Conservation (phyloP, 2,797 vertebrate species). For the Chelon labrosus region DNA sequence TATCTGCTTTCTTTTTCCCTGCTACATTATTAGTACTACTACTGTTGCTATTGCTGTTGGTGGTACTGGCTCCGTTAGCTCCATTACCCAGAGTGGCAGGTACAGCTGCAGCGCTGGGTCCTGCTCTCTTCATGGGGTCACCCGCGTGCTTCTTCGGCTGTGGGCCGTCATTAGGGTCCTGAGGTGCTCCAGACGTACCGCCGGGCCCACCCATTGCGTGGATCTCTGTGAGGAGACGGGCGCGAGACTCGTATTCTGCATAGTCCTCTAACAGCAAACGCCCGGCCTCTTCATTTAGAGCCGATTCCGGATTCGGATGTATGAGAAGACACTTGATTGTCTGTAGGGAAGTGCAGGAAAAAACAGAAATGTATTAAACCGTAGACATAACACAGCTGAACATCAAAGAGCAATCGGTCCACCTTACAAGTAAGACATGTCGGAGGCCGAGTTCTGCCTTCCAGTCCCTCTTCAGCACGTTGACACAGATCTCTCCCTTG, state of each 20-base stretch:
- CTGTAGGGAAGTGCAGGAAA: constrained; percentile 67
- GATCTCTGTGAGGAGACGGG: constrained; percentile 93
- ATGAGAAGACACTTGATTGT: constrained; percentile 98
- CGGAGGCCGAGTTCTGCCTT: constrained; percentile 93
- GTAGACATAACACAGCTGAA: neutral
- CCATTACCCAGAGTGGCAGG: constrained; percentile 81
- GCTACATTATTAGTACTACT: constrained; percentile 84
- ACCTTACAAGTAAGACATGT: constrained; percentile 91
- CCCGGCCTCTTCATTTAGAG: constrained; percentile 93
- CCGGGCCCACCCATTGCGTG: constrained; percentile 86
- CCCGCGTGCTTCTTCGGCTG: constrained; percentile 89
- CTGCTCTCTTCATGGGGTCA: constrained; percentile 84
- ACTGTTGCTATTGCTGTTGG: constrained; percentile 79
- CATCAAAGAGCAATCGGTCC: neutral
- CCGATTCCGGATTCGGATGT: constrained; percentile 94
- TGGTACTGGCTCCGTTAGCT: constrained; percentile 80
- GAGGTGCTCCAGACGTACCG: constrained; percentile 80
- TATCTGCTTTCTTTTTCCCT: constrained; percentile 94
- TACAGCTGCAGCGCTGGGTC: constrained; percentile 67
- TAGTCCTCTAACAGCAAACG: constrained; percentile 94
- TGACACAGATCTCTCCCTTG: constrained; percentile 96
- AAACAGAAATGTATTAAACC: neutral
- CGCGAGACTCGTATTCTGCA: constrained; percentile 92
- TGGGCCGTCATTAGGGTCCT: constrained; percentile 85
- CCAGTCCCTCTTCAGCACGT: constrained; percentile 95